Evolutionary conservation across 2,888 invertebrate species (phyloP).

Genomic region (Pristionchus fissidentatus): DNA sequence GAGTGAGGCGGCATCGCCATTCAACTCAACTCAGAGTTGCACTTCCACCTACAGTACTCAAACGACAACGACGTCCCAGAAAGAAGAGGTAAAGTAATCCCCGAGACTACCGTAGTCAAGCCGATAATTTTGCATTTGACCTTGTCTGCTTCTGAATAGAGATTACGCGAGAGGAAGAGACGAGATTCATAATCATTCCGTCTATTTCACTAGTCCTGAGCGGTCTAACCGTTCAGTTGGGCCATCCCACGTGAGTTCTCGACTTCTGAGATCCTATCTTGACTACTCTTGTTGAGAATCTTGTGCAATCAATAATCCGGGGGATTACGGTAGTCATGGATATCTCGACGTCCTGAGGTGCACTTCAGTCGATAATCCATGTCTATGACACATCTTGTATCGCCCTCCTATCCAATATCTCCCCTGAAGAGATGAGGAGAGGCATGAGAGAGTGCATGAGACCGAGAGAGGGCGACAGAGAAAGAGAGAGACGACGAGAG

Average conservation of each 20-base stretch:
- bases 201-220: background rate
- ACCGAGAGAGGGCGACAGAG: background rate
- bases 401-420: constrained; percentile 24
- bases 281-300: background rate
- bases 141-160: too few relatives aligned
- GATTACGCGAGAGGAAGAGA: background rate
- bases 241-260: background rate
- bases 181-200: background rate
- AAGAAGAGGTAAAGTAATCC: constrained; percentile 21
- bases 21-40: constrained; percentile 7
- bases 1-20: background rate
- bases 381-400: constrained; percentile 11
- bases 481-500: background rate
- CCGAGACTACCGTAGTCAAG: too few relatives aligned
- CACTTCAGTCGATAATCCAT: background rate
- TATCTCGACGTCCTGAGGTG: background rate
- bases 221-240: background rate
- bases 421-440: constrained; percentile 1
- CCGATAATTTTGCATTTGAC: too few relatives aligned
- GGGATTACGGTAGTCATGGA: constrained; percentile 38
- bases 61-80: constrained; percentile 13
- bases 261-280: background rate
- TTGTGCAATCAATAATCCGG: background rate
- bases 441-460: background rate
- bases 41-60: background rate